A percentile compares a stretch with the other conserved stretches of the same genome.
Conservation (phyloP, 2,888 invertebrate genomes). For the Scaptomyza tumidula region DNA sequence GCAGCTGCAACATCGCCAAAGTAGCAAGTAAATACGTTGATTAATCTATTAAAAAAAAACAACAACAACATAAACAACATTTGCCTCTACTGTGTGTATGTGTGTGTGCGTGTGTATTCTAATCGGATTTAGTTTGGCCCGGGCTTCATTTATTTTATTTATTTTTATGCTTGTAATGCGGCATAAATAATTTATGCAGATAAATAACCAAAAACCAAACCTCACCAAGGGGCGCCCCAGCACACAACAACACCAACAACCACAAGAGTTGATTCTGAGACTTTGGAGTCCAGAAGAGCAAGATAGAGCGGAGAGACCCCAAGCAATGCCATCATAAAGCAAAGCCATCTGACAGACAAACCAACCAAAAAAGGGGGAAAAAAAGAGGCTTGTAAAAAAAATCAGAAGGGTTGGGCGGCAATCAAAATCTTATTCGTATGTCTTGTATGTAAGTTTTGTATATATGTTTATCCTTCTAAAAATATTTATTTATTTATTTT, state of each 20-base stretch:
- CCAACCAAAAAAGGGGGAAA: not conserved
- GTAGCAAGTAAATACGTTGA: conserved; percentile 61
- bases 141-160: conserved; percentile 80
- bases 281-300: conserved; percentile 2
- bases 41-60: conserved; percentile 71
- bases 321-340: conserved; percentile 64
- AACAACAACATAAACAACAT: conserved; percentile 56
- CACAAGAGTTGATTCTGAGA: conserved; percentile 1
- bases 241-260: not conserved
- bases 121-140: conserved; percentile 76
- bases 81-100: conserved; percentile 22
- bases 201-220: conserved; percentile 72
- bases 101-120: conserved; percentile 63
- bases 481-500: conserved; percentile 81
- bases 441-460: not conserved
- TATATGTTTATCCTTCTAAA: conserved; percentile 69
- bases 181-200: conserved; percentile 83
- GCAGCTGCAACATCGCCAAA: conserved; percentile 45
- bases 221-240: conserved; percentile 59
- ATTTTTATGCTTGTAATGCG: conserved; percentile 82
- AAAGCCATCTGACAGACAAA: conserved; percentile 43
- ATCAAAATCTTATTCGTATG: conserved; percentile 47
- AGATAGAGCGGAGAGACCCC: conserved; percentile 26
- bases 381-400: conserved; percentile 33
- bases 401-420: conserved; percentile 60